A percentile compares a stretch with the other conserved stretches of the same genome.
Conservation (phyloP, 2,113 vertebrate species). For the Ageneiosus marmoratus region DNA sequence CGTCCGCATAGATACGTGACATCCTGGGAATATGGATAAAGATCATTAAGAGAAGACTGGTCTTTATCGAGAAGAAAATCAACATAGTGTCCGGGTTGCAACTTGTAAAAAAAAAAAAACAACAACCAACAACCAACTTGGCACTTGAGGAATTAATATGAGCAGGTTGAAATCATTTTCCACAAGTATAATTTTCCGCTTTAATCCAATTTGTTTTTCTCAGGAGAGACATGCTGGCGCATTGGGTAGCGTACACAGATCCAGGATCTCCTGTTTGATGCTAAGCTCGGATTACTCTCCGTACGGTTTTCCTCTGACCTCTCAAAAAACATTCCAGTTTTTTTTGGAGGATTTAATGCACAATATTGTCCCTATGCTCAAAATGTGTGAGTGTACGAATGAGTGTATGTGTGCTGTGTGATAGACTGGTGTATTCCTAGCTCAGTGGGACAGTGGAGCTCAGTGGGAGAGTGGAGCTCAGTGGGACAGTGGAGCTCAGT, state of each 20-base stretch:
- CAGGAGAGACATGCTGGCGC: not conserved
- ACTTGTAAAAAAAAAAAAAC: not conserved
- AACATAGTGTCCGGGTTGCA: not conserved
- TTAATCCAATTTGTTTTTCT: not conserved
- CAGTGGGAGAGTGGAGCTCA: no score
- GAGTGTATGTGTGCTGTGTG: not conserved
- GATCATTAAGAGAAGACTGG: not conserved
- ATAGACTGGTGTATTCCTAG: not conserved
- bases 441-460: no score
- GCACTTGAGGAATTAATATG: not conserved
- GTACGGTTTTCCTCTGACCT: not conserved
- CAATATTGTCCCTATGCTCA: not conserved
- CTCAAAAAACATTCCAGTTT: not conserved
- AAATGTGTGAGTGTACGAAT: not conserved
- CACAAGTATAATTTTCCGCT: no score
- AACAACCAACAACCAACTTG: not conserved
- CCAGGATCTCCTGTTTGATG: slow-evolving; percentile 1
- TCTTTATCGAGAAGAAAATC: not conserved
- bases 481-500: no score
- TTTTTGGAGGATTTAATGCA: not conserved
- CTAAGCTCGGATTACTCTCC: not conserved
- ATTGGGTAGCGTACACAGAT: not conserved
- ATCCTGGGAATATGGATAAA: not conserved
- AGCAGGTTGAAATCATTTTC: not conserved
- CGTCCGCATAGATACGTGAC: not conserved